Percentiles rank a stretch among this genome's conserved stretches.
These are phyloP conservation scores for Ahaetulla prasina DNA, from an alignment of 2,113 vertebrate species.

Conservation along the genomic window DNA sequence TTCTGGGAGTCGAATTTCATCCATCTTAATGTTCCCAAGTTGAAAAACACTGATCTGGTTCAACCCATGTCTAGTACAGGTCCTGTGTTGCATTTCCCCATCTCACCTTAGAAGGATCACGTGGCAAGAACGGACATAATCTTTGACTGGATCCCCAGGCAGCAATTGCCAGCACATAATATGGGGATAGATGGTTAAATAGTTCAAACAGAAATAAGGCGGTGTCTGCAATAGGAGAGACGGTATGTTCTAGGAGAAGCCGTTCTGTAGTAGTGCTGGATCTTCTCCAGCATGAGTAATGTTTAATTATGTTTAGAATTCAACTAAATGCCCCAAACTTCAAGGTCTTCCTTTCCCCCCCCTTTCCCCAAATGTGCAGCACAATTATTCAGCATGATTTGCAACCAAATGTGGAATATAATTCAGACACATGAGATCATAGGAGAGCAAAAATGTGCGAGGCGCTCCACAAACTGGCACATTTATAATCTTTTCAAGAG, in stretches of 20 bases:
- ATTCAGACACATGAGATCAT: neutral
- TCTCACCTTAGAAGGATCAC: neutral
- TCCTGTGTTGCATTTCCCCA: neutral
- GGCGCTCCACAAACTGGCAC: neutral
- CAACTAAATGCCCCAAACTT: neutral
- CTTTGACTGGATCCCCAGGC: neutral
- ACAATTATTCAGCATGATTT: neutral
- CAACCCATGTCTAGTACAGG: neutral
- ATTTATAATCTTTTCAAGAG: neutral
- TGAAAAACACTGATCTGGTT: neutral
- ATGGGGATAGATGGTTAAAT: neutral
- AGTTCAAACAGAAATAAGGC: neutral
- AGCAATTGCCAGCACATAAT: neutral
- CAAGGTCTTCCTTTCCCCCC: neutral
- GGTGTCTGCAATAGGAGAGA: neutral
- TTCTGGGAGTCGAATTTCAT: too few species aligned
- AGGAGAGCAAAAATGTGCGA: neutral
- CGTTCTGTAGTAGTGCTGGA: neutral
- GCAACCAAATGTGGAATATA: neutral
- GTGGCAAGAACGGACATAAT: neutral
- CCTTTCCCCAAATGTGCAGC: too few species aligned
- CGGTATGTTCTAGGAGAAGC: neutral
- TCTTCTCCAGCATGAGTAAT: neutral
- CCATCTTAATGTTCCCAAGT: neutral
- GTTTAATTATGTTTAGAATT: neutral